Evolutionary conservation across 2,113 vertebrate genomes (phyloP).

Genomic region (Hepsetus odoe): DNA sequence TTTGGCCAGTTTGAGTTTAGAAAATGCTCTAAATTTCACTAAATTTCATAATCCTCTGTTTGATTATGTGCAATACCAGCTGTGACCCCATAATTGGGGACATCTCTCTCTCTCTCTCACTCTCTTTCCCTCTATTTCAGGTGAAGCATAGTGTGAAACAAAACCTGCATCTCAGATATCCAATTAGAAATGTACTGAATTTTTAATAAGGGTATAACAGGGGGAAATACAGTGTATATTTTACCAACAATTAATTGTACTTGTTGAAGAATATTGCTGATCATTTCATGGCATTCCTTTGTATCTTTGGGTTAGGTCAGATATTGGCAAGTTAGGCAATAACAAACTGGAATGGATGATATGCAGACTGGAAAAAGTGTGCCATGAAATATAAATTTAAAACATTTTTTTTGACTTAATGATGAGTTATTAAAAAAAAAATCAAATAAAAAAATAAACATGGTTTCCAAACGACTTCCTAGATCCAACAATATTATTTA

Average conservation of each 20-base stretch:
- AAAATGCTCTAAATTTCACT: neutral
- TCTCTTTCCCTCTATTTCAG: neutral
- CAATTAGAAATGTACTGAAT: conserved; percentile 9
- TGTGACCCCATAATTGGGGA: conserved; percentile 4
- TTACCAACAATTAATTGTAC: neutral
- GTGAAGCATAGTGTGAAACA: neutral
- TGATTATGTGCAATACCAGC: neutral
- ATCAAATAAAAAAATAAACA: no score
- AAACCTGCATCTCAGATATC: conserved; percentile 13
- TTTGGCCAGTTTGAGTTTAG: neutral
- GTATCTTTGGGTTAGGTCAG: no score
- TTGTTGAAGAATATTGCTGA: neutral
- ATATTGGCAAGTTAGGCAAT: no score
- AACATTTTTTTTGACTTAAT: no score
- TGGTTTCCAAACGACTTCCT: no score
- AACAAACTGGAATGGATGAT: no score
- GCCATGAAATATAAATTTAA: no score
- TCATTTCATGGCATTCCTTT: no score
- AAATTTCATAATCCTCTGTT: neutral
- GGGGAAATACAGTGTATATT: neutral
- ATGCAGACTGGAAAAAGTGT: no score
- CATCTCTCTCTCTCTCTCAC: neutral
- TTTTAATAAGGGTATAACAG: conserved; percentile 3
- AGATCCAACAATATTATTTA: no score
- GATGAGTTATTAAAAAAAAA: no score